Conservation (phyloP, 2,888 invertebrate species). For the Hirtodrosophila trivittata region DNA sequence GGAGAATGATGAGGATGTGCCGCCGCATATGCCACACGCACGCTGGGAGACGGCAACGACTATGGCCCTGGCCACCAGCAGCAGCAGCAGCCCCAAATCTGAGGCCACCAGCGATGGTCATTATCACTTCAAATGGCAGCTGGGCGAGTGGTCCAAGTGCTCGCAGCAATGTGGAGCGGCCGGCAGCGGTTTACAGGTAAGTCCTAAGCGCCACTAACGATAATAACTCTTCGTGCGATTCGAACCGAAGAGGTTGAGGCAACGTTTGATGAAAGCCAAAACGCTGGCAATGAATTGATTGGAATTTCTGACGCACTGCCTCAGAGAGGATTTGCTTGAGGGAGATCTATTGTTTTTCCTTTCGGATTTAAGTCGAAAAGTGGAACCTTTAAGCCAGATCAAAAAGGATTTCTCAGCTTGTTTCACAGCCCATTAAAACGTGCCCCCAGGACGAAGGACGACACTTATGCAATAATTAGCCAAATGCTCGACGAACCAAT, state of each 20-base stretch:
- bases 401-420: constrained; percentile 11
- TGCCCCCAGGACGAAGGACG: constrained; percentile 20
- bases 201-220: constrained; percentile 28
- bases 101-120: constrained; percentile 81
- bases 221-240: neutral
- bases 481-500: constrained; percentile 45
- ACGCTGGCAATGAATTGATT: too few relatives aligned
- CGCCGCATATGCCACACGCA: constrained; percentile 77
- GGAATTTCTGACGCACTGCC: too few relatives aligned
- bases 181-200: constrained; percentile 85
- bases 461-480: constrained; percentile 67
- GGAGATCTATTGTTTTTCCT: too few relatives aligned
- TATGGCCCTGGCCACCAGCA: constrained; percentile 29
- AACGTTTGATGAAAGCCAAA: too few relatives aligned
- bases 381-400: neutral
- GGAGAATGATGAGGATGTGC: constrained; percentile 29
- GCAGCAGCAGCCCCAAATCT: constrained; percentile 5
- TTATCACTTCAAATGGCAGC: constrained; percentile 90
- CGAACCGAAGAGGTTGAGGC: too few relatives aligned
- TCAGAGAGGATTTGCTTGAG: too few relatives aligned
- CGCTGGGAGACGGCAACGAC: constrained; percentile 73
- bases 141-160: constrained; percentile 94
- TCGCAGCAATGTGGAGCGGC: constrained; percentile 92
- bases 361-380: too few relatives aligned
- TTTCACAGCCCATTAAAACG: constrained; percentile 11